Conservation (phyloP, 1,140 invertebrate species). For the Drusus annulatus region DNA sequence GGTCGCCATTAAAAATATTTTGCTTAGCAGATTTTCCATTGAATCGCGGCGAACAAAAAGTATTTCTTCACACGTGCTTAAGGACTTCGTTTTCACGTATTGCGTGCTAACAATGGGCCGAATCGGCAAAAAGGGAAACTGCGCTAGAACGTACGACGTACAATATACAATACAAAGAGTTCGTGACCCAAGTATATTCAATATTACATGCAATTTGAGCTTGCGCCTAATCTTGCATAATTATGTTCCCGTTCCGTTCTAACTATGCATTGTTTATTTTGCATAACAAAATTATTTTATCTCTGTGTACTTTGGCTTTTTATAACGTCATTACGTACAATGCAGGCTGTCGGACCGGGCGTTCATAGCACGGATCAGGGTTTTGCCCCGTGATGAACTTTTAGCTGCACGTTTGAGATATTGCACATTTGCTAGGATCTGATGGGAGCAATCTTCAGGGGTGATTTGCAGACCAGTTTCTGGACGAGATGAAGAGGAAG, state of each 20-base stretch:
- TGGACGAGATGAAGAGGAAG: neutral
- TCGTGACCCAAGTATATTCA: slow-evolving; percentile 49
- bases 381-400: slow-evolving; percentile 3
- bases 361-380: neutral
- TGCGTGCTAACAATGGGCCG: slow-evolving; percentile 52
- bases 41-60: slow-evolving; percentile 43
- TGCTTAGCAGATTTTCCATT: slow-evolving; percentile 45
- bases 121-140: slow-evolving; percentile 50
- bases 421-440: slow-evolving; percentile 2
- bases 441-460: slow-evolving; percentile 1
- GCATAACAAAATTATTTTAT: slow-evolving; percentile 43
- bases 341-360: slow-evolving; percentile 17
- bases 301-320: slow-evolving; percentile 30
- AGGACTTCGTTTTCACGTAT: slow-evolving; percentile 43
- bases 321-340: slow-evolving; percentile 34
- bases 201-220: slow-evolving; percentile 35
- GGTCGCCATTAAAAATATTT: slow-evolving; percentile 36
- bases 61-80: slow-evolving; percentile 51
- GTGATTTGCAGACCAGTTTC: neutral
- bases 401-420: slow-evolving; percentile 17
- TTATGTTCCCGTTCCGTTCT: slow-evolving; percentile 42
- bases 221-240: slow-evolving; percentile 44
- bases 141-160: slow-evolving; percentile 35
- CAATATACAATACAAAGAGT: slow-evolving; percentile 20
- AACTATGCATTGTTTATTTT: slow-evolving; percentile 43